Evolutionary conservation across 2,888 invertebrate genomes (phyloP).

Genomic region (Mesorhabditis belari): DNA sequence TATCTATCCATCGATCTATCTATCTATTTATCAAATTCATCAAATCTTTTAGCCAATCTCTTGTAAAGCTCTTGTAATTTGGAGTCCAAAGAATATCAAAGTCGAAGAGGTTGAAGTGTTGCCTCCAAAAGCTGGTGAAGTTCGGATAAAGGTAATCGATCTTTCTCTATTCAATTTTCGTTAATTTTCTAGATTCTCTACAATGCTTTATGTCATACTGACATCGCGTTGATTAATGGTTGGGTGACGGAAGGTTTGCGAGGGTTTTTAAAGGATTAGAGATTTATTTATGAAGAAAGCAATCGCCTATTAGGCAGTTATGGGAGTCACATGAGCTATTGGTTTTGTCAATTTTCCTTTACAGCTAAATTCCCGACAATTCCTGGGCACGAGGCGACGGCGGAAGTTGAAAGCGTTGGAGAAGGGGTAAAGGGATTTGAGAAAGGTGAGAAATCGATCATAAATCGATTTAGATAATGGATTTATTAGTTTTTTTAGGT

Average conservation of each 20-base stretch:
- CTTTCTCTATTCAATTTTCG: no score
- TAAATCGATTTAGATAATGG: not conserved
- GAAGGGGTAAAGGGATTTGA: slow-evolving; percentile 78
- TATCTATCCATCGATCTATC: no score
- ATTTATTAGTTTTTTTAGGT: no score
- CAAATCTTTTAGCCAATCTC: not conserved
- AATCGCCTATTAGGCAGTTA: no score
- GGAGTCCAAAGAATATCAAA: not conserved
- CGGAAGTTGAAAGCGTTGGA: slow-evolving; percentile 91
- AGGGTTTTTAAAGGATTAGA: no score
- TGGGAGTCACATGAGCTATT: not conserved
- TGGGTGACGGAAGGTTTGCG: not conserved
- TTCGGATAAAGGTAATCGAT: not conserved
- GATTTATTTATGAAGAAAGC: no score
- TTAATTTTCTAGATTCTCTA: not conserved
- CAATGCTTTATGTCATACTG: not conserved
- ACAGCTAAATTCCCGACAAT: slow-evolving; percentile 71
- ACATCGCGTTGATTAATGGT: not conserved
- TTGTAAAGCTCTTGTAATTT: not conserved
- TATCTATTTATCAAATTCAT: no score
- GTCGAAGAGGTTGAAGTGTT: not conserved
- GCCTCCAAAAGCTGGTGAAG: not conserved
- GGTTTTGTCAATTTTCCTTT: not conserved
- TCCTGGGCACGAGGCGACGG: slow-evolving; percentile 86
- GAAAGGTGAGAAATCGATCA: slow-evolving; percentile 61